Evolutionary conservation across 64 coral and sea anemone species (phyloP).

Genomic region (Pachyseris speciosa): DNA sequence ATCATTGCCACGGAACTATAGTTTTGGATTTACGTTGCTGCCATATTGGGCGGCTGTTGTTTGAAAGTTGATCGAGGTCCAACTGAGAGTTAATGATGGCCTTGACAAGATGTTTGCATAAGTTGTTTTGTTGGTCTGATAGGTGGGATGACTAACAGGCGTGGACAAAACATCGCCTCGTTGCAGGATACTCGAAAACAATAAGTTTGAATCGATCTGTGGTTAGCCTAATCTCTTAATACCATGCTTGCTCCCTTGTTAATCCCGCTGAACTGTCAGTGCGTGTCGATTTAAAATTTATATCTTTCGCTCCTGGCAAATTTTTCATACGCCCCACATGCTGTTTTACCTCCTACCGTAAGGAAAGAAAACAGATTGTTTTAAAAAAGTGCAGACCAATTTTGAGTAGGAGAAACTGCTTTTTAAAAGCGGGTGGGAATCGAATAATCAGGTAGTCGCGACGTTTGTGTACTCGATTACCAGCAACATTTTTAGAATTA

Average conservation of each 20-base stretch:
- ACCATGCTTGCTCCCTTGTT: background rate
- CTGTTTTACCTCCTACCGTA: background rate
- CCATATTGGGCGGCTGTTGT: conserved; percentile 25
- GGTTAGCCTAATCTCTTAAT: background rate
- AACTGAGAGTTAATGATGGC: conserved; percentile 29
- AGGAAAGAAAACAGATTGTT: background rate
- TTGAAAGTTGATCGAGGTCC: conserved; percentile 39
- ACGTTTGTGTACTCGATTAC: too few species aligned
- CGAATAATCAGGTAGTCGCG: too few species aligned
- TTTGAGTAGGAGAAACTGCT: too few species aligned
- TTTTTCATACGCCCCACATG: background rate
- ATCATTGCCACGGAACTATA: background rate
- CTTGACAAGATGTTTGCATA: conserved; percentile 52
- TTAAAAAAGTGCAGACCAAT: background rate
- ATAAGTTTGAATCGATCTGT: background rate
- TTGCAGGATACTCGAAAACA: background rate
- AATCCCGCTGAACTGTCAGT: background rate
- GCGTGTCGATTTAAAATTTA: background rate
- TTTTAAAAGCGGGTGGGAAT: too few species aligned
- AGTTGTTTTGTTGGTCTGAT: conserved; percentile 8
- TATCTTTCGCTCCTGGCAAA: conserved; percentile 3
- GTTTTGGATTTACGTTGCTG: too few species aligned
- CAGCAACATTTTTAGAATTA: too few species aligned
- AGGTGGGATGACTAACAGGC: conserved; percentile 5
- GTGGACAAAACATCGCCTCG: background rate